Percentiles rank a stretch among this genome's conserved stretches.
phyloP scores from a whole-genome alignment of 1,140 invertebrate species.

The Bombus ignitus region DNA sequence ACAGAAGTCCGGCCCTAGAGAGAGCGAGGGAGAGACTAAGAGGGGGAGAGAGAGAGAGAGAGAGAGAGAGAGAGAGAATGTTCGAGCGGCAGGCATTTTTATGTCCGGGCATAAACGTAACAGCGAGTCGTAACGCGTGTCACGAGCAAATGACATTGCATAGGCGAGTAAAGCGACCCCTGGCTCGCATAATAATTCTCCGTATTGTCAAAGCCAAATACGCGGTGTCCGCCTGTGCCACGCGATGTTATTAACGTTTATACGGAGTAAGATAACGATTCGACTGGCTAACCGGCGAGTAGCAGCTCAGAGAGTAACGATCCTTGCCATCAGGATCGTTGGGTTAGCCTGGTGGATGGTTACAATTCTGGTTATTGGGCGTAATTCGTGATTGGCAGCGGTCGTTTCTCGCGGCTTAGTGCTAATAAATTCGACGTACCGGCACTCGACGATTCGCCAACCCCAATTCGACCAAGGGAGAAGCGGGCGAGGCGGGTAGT shows the following conservation, averaged over 20 bases:
- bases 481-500: constrained; percentile 38
- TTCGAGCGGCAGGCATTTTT: constrained; percentile 62
- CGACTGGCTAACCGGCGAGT: constrained; percentile 56
- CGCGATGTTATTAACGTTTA: constrained; percentile 73
- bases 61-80: no score
- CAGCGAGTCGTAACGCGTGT: constrained; percentile 74
- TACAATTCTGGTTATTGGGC: constrained; percentile 78
- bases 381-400: constrained; percentile 80
- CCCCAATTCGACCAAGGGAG: constrained; percentile 1
- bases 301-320: constrained; percentile 63
- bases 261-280: constrained; percentile 73
- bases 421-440: constrained; percentile 78
- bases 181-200: constrained; percentile 72
- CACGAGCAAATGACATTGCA: constrained; percentile 71
- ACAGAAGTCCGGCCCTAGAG: constrained; percentile 18
- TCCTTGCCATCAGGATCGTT: constrained; percentile 67
- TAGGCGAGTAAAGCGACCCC: constrained; percentile 56
- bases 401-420: constrained; percentile 75
- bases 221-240: constrained; percentile 31
- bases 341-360: constrained; percentile 70
- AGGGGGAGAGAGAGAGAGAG: background rate
- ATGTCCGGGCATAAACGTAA: constrained; percentile 76
- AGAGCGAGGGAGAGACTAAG: background rate
- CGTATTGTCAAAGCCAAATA: constrained; percentile 74
- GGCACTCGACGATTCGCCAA: constrained; percentile 19